A percentile compares a stretch with the other conserved stretches of the same genome.
Evolutionary conservation across 2,888 invertebrate species (phyloP).

Genomic region (Synanthedon formicaeformis): DNA sequence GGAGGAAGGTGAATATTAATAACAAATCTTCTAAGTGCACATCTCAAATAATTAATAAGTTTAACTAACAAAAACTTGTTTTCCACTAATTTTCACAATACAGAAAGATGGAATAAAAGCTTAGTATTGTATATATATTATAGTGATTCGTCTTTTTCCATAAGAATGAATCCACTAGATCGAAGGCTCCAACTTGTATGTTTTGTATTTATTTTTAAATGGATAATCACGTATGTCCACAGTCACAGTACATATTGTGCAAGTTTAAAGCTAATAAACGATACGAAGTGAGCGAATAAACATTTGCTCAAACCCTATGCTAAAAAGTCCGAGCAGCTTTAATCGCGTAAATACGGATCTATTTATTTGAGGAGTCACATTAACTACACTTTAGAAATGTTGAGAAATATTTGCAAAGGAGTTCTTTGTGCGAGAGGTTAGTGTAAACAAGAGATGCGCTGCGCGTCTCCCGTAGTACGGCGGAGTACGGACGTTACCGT

Average conservation of each 20-base stretch:
- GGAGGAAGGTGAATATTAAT: constrained; percentile 29
- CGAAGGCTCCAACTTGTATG: too few species aligned
- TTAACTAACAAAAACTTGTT: neutral
- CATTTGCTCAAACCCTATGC: constrained; percentile 30
- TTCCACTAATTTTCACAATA: neutral
- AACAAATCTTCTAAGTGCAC: too few species aligned
- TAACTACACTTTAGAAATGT: constrained; percentile 38
- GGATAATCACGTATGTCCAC: neutral
- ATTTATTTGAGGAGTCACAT: constrained; percentile 34
- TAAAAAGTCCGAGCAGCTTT: constrained; percentile 39
- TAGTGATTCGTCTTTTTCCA: too few species aligned
- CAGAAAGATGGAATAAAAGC: too few species aligned
- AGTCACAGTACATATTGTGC: neutral
- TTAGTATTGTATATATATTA: too few species aligned
- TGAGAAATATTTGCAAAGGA: constrained; percentile 48
- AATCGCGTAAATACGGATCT: constrained; percentile 41
- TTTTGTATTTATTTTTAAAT: too few species aligned
- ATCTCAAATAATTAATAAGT: too few species aligned
- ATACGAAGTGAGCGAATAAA: constrained; percentile 21
- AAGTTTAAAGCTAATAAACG: too few species aligned
- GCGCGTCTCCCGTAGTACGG: constrained; percentile 11
- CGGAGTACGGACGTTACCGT: too few species aligned
- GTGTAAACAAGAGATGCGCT: constrained; percentile 55
- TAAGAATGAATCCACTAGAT: too few species aligned
- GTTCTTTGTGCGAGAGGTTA: constrained; percentile 52